Evolutionary conservation across 2,113 vertebrate species (phyloP), one percentile per base, ranked within the genome.

Genomic region (Oncorhynchus masou): DNA sequence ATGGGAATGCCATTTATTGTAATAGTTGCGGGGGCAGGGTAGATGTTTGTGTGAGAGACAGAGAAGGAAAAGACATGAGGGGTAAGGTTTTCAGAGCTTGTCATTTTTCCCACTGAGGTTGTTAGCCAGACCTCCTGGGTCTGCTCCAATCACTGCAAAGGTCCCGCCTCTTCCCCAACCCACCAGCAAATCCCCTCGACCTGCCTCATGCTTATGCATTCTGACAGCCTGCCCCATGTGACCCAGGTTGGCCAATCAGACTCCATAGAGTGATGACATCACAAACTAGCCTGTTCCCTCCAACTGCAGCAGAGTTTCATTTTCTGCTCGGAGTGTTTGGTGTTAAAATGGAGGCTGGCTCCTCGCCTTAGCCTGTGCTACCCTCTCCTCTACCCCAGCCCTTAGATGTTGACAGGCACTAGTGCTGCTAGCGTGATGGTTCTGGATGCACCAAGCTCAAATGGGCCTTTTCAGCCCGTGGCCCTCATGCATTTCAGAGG

Each of bases 341-440:
- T 96, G 95, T 94, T 99, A 98, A 99, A 98, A 99, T 99, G 97
- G 97, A 99, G 96, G 94, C 95, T 91, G 95, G 87, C 91, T 95
- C 92, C 93, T 95, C 85, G 92, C 94, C 94, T 89, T 98, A 95
- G 96, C 88, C 88, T 15, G 87, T 93, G 89, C 79, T 85, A 91
- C 91, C 39, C 77, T 5, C 70, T 70, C 81, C 73, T 71, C 93
- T 87, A 93, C 90, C 83, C 92, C 88, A 89, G 92, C 87, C 83
- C 81, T 90, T 96, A 90, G 92, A 98, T 98, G 98, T 97, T 96
- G 96, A 95, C 96, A 99, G 98, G 98, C 93, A 93, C 94, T 94
- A 94, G 92, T 90, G 84, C 94, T 79, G 92, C 93, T 91, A 93
- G 92, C 93, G 96, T 94, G 91, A 99, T 99, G 97, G 95, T 99